A percentile compares a stretch with the other conserved stretches of the same genome.
Evolutionary conservation across 1,140 invertebrate genomes (phyloP).

Genomic region (Brachionus koreanus): DNA sequence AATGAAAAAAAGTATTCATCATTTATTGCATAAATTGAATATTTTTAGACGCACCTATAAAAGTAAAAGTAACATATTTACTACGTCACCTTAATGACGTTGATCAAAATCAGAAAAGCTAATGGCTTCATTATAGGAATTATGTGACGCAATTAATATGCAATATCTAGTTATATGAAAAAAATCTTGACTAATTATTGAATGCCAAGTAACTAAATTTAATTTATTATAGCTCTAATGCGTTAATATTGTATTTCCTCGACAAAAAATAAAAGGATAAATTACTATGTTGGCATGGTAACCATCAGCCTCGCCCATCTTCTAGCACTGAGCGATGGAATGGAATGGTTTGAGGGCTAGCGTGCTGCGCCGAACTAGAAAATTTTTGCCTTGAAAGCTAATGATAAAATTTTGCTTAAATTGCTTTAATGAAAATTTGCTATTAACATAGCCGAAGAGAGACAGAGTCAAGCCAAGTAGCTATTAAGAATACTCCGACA

Average conservation of each 20-base stretch:
- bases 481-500: neutral
- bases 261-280: neutral
- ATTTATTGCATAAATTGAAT: neutral
- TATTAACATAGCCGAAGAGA: neutral
- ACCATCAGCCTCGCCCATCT: neutral
- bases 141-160: neutral
- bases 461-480: slow-evolving; percentile 4
- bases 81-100: neutral
- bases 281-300: neutral
- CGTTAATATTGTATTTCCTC: neutral
- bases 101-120: neutral
- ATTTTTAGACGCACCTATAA: neutral
- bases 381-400: neutral
- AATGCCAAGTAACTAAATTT: neutral
- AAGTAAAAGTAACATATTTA: neutral
- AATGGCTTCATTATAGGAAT: neutral
- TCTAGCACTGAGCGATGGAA: neutral
- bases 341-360: neutral
- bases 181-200: neutral
- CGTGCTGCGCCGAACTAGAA: neutral
- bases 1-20: neutral
- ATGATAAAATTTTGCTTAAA: neutral
- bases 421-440: neutral
- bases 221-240: neutral
- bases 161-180: neutral